These are phyloP conservation scores for Parnassius mnemosyne DNA, from an alignment of 2,888 invertebrate genomes.

Conservation along the genomic window DNA sequence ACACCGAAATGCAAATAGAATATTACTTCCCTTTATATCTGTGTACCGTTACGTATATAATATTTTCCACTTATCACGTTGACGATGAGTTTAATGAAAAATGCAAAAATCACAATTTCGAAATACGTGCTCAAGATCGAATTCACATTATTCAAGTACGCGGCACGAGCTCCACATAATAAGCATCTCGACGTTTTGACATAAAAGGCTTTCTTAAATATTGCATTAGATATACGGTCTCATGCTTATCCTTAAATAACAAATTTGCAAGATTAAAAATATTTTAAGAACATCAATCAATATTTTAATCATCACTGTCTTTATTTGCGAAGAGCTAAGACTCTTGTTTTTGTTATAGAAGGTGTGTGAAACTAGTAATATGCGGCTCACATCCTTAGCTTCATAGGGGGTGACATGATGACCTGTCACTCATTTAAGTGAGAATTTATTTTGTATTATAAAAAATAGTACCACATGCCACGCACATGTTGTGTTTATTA, in stretches of 20 bases:
- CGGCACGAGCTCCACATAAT: conserved; percentile 7
- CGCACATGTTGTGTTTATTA: conserved; percentile 21
- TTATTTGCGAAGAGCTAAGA: too few species aligned
- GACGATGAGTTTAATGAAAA: conserved; percentile 23
- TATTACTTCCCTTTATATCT: too few species aligned
- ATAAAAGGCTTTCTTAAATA: conserved; percentile 14
- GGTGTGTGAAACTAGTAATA: background rate
- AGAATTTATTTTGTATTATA: conserved; percentile 8
- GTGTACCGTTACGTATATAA: conserved; percentile 3
- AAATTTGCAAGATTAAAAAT: background rate
- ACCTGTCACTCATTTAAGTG: conserved; percentile 17
- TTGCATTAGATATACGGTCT: background rate
- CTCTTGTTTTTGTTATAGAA: too few species aligned
- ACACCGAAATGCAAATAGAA: too few species aligned
- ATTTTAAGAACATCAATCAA: too few species aligned
- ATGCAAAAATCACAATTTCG: conserved; percentile 24
- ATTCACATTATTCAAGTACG: conserved; percentile 22
- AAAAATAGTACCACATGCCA: conserved; percentile 17
- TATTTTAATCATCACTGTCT: too few species aligned
- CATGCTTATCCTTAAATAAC: background rate
- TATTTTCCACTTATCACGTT: conserved; percentile 6
- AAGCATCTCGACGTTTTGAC: conserved; percentile 8
- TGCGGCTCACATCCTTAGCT: background rate
- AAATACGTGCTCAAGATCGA: conserved; percentile 28
- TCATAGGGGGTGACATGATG: conserved; percentile 12